These are phyloP conservation scores for Drosophila infuscata DNA, from an alignment of 2,888 invertebrate genomes.

Conservation along the genomic window DNA sequence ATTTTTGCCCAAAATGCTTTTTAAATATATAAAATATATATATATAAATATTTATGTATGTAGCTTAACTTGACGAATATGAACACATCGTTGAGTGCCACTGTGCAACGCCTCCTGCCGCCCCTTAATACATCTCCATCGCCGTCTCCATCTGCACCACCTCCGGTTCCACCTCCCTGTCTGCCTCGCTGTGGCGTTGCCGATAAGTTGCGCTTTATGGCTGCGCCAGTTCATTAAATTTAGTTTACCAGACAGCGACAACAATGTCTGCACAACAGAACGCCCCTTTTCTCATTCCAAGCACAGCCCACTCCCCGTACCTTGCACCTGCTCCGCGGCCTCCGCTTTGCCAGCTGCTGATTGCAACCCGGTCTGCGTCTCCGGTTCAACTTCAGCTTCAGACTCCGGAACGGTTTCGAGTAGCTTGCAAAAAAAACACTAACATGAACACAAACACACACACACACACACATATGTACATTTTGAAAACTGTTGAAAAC, in stretches of 20 bases:
- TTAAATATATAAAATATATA: neutral
- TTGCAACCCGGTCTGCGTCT: conserved; percentile 15
- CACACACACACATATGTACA: neutral
- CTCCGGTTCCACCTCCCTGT: neutral
- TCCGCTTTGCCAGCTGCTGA: conserved; percentile 26
- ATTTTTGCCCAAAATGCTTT: neutral
- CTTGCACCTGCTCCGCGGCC: conserved; percentile 4
- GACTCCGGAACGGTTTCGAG: conserved; percentile 51
- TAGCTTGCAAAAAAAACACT: conserved; percentile 19
- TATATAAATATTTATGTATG: neutral
- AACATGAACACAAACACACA: neutral
- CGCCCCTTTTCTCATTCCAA: neutral
- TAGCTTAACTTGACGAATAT: neutral
- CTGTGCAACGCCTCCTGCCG: conserved; percentile 23
- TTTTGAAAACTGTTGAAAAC: conserved; percentile 21
- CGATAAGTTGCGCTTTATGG: conserved; percentile 78
- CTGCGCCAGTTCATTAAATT: conserved; percentile 79
- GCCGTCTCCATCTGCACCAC: neutral
- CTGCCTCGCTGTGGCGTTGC: conserved; percentile 29
- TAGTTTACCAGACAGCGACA: conserved; percentile 76
- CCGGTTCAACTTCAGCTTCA: conserved; percentile 45
- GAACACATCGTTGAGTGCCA: conserved; percentile 6
- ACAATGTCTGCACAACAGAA: conserved; percentile 68
- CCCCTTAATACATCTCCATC: neutral
- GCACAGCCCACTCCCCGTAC: neutral